Conservation (phyloP, 30 jellyfish, hydroid and myxozoan genomes). For the Sanderia malayensis region DNA sequence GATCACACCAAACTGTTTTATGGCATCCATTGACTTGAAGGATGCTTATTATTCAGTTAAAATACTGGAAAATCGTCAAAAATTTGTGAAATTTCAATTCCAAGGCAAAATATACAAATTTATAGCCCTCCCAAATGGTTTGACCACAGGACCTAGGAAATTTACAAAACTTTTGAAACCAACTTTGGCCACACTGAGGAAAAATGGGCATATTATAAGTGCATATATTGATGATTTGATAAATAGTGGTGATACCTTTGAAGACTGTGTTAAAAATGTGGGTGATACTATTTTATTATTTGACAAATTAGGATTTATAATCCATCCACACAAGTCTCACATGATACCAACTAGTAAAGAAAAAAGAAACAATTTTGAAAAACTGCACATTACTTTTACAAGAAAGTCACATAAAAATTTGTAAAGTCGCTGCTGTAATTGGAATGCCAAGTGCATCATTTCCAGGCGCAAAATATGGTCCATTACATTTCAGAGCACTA, state of each 20-base stretch:
- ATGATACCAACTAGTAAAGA: not conserved
- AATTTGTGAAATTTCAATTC: slow-evolving; percentile 21
- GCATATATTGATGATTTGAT: slow-evolving; percentile 47
- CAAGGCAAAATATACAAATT: slow-evolving; percentile 4
- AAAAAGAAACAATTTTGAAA: not conserved
- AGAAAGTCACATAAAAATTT: not conserved
- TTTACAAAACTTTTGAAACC: slow-evolving; percentile 46
- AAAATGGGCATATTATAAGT: slow-evolving; percentile 32
- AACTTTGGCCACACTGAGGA: slow-evolving; percentile 16
- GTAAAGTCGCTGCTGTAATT: slow-evolving; percentile 7
- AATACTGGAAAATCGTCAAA: slow-evolving; percentile 25
- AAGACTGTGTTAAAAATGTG: not conserved
- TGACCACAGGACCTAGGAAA: slow-evolving; percentile 31
- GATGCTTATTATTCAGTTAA: slow-evolving; percentile 52
- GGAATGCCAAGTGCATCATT: slow-evolving; percentile 6
- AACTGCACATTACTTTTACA: not conserved
- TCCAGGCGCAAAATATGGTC: slow-evolving; percentile 44
- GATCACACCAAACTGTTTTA: slow-evolving; percentile 18
- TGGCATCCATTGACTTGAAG: slow-evolving; percentile 43
- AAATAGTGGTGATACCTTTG: slow-evolving; percentile 16
- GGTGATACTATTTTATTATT: slow-evolving; percentile 1
- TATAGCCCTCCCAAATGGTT: slow-evolving; percentile 29
- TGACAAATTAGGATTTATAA: slow-evolving; percentile 1
- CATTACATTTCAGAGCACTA: slow-evolving; percentile 33
- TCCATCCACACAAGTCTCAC: slow-evolving; percentile 18